Conservation (phyloP, 2,113 vertebrate genomes). For the Sula dactylatra region DNA sequence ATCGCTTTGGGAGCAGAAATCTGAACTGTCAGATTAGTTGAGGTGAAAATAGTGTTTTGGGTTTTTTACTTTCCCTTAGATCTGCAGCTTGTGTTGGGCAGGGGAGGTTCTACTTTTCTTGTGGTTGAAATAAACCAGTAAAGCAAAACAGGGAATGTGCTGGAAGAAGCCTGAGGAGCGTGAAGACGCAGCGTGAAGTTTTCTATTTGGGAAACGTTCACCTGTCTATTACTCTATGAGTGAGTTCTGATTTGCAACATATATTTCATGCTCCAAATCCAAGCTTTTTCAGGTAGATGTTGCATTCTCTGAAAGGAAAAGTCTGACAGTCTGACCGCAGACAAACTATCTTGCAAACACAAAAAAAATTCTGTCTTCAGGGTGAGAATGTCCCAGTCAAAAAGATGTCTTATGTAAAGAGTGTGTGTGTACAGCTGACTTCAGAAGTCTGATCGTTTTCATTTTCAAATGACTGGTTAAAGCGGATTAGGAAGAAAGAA, state of each 20-base stretch:
- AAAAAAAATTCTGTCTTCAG: neutral
- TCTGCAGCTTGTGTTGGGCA: neutral
- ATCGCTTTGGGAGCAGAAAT: neutral
- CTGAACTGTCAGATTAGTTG: neutral
- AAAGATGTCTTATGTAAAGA: neutral
- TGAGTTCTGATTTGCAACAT: neutral
- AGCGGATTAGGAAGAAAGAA: neutral
- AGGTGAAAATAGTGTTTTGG: neutral
- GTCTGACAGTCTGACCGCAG: neutral
- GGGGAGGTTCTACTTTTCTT: neutral
- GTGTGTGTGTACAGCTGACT: neutral
- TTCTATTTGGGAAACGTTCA: neutral
- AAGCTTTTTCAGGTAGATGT: neutral
- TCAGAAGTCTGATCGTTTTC: neutral
- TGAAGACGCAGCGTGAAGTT: neutral
- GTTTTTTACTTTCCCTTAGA: neutral
- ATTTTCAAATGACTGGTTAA: neutral
- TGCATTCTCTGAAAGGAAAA: neutral
- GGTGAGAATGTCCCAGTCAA: neutral
- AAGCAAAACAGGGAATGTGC: neutral
- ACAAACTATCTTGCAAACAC: neutral
- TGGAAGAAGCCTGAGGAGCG: neutral
- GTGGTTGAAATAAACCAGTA: neutral
- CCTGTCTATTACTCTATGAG: neutral
- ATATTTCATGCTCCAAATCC: neutral